Evolutionary conservation across 2,113 vertebrate genomes (phyloP), one percentile per base, ranked within the genome.

Genomic region (Accipiter virgatus): DNA sequence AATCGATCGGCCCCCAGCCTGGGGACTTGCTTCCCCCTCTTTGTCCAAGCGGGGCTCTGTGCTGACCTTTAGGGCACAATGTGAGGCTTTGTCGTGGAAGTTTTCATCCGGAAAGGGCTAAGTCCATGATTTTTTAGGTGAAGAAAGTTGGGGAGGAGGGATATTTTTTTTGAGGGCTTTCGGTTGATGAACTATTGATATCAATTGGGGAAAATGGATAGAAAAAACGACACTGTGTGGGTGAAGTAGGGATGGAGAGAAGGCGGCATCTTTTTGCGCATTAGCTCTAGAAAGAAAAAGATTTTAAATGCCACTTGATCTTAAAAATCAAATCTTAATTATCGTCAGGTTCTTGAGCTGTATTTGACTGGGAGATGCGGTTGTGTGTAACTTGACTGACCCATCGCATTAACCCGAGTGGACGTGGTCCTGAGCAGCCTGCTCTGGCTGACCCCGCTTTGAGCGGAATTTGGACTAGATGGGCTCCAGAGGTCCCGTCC

Each of bases 401-500:
- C 11, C 5, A 2, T 72, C 1, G 1, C 3, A 4, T 18, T 77
- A 36, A n/a, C 29, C 32, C 2, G 5, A 4, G 45, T 18, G 29
- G 55, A 16, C 0, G 0, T 48, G 63, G 52, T 48, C 47, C 58
- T 25, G 52, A 77, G 36, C 70, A 43, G 52, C 25, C 19, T 36
- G 10, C 34, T 36, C 21, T 36, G 73, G 48, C 72, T 25, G 38
- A 18, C 42, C 48, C 61, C 23, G 8, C 58, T 31, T 15, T 2
- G 25, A 19, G 77, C 0, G 1, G 18, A 38, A 23, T 27, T 74
- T 27, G 85, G 45, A 17, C 23, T 9, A 3, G 79, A 1, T 27
- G 23, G 14, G 66, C 45, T 50, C 21, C 79, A 29, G 50, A 14
- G 36, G 9, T 58, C 40, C 56, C 6, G 1, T 32, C 73, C 25